A percentile compares a stretch with the other conserved stretches of the same genome.
These are phyloP conservation scores for Drosophila bocki DNA, from an alignment of 1,140 invertebrate genomes.

Conservation along the genomic window DNA sequence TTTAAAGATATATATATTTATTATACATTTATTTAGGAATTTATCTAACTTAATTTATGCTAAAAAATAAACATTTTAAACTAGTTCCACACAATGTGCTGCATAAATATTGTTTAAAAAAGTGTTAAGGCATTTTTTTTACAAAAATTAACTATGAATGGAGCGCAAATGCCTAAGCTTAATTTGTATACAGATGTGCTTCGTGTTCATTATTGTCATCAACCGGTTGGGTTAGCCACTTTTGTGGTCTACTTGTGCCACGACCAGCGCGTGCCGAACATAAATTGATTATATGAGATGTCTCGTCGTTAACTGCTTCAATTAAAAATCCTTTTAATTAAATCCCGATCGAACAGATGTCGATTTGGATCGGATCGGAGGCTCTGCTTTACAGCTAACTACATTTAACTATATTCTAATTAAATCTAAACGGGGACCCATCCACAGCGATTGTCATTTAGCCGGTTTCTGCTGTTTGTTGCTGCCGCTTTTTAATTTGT, in stretches of 20 bases:
- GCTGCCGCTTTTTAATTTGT: conserved; percentile 23
- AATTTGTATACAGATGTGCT: background rate
- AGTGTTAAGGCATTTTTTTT: conserved; percentile 4
- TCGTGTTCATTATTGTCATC: background rate
- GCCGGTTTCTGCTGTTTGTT: conserved; percentile 56
- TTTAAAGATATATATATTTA: background rate
- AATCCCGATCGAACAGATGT: conserved; percentile 18
- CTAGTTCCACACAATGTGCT: conserved; percentile 5
- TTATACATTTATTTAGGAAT: background rate
- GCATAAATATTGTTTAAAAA: background rate
- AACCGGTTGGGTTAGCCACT: conserved; percentile 55
- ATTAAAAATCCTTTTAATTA: conserved; percentile 21
- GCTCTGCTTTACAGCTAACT: conserved; percentile 13
- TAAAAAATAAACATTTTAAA: background rate
- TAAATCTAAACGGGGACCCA: conserved; percentile 31
- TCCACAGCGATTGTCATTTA: conserved; percentile 70
- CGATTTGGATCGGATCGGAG: background rate
- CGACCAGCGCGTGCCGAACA: conserved; percentile 50
- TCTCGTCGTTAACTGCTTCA: background rate
- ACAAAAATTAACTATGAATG: conserved; percentile 29
- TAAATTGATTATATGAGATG: conserved; percentile 23
- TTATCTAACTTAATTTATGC: background rate
- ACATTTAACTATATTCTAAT: conserved; percentile 55
- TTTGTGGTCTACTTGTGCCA: conserved; percentile 40
- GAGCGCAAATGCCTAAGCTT: background rate